phyloP scores from a whole-genome alignment of 2,888 invertebrate genomes.

The Willowsia nigromaculata region DNA sequence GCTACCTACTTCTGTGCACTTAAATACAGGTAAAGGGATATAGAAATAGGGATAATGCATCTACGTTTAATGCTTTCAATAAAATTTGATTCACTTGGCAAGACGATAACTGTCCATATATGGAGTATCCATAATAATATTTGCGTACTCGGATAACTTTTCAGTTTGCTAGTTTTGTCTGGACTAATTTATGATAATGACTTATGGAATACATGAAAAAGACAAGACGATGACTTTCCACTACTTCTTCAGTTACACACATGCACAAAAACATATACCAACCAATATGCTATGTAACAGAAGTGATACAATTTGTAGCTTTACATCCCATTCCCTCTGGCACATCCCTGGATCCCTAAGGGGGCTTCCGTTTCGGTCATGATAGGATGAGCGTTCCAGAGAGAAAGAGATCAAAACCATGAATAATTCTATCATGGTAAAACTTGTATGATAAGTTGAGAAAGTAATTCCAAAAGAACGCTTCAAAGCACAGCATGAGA shows the following conservation, averaged over 20 bases:
- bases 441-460: conserved; percentile 4
- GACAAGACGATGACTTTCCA: conserved; percentile 25
- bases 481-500: conserved; percentile 10
- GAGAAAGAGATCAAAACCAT: conserved; percentile 33
- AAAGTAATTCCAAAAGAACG: conserved; percentile 17
- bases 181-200: conserved; percentile 48
- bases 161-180: not conserved
- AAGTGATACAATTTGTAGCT: too few relatives aligned
- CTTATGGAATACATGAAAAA: conserved; percentile 50
- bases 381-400: not conserved
- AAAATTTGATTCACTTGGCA: not conserved
- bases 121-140: not conserved
- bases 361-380: conserved; percentile 30
- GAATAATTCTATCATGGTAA: conserved; percentile 8
- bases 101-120: not conserved
- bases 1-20: not conserved
- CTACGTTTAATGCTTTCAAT: not conserved
- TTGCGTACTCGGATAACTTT: not conserved
- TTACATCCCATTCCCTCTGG: not conserved
- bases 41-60: not conserved
- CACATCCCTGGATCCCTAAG: not conserved
- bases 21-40: too few relatives aligned
- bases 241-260: too few relatives aligned
- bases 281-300: too few relatives aligned
- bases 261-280: too few relatives aligned